Conservation (phyloP, 2,888 invertebrate species). For the Limnephilus rhombicus region DNA sequence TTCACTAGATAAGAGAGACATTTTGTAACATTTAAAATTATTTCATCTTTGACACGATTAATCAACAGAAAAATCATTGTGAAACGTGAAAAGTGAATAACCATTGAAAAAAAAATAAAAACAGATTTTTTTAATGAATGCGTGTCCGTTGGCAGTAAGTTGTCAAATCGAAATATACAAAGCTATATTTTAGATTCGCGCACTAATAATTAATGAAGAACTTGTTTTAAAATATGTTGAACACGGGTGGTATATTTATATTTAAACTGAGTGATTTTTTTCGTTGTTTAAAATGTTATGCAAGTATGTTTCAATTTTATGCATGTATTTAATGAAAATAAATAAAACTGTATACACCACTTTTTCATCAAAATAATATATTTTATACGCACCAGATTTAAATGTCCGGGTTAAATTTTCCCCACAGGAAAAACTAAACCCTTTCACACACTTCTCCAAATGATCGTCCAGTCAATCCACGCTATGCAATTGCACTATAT, state of each 20-base stretch:
- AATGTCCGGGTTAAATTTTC: too few relatives aligned
- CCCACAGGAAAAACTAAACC: too few relatives aligned
- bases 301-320: neutral
- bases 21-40: neutral
- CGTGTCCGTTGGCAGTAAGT: neutral
- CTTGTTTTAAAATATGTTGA: neutral
- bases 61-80: neutral
- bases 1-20: neutral
- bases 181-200: neutral
- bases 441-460: too few relatives aligned
- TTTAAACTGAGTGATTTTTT: neutral
- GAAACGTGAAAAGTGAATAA: too few relatives aligned
- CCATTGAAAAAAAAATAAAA: neutral
- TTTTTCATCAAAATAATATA: too few relatives aligned
- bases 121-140: neutral
- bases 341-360: too few relatives aligned
- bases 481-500: too few relatives aligned
- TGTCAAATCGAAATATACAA: neutral
- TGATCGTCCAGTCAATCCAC: too few relatives aligned
- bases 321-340: too few relatives aligned
- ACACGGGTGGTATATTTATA: neutral
- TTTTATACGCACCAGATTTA: too few relatives aligned
- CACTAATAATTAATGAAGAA: neutral
- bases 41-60: neutral
- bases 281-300: neutral